A percentile compares a stretch with the other conserved stretches of the same genome.
These are phyloP conservation scores for Myripristis jacobus DNA, from an alignment of 2,797 vertebrate species.

Conservation along the genomic window DNA sequence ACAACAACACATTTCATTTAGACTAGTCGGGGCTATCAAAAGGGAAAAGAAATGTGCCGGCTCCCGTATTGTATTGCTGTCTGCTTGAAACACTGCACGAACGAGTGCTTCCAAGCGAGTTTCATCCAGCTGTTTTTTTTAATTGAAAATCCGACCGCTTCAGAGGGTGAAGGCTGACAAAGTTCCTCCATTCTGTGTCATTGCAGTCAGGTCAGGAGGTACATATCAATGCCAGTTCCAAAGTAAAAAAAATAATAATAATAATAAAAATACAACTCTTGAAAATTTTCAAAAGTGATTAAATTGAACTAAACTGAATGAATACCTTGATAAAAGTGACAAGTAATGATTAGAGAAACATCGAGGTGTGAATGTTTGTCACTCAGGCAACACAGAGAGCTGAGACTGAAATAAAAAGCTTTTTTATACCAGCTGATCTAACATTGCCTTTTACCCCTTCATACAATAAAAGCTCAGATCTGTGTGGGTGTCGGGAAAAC, in stretches of 20 bases:
- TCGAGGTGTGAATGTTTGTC: background rate
- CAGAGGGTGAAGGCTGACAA: constrained; percentile 29
- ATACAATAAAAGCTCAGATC: too few species aligned
- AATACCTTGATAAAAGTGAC: background rate
- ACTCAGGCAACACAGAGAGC: background rate
- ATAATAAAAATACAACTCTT: background rate
- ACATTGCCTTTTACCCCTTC: too few species aligned
- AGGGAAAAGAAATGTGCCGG: background rate
- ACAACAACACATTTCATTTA: constrained; percentile 68
- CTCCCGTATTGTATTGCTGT: constrained; percentile 43
- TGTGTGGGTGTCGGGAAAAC: too few species aligned
- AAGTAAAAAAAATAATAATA: background rate
- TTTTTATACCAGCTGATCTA: too few species aligned
- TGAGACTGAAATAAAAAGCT: background rate
- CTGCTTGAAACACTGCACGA: constrained; percentile 45
- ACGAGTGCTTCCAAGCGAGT: constrained; percentile 18
- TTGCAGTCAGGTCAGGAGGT: constrained; percentile 19
- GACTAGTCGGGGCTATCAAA: constrained; percentile 48
- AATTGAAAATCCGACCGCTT: constrained; percentile 55
- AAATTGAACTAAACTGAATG: background rate
- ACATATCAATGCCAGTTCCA: background rate
- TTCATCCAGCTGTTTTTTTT: constrained; percentile 39
- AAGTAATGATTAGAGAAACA: background rate
- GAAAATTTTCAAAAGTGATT: background rate
- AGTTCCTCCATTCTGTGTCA: background rate